Conservation (phyloP, 1,140 invertebrate species). For the Cotesia vestalis region DNA sequence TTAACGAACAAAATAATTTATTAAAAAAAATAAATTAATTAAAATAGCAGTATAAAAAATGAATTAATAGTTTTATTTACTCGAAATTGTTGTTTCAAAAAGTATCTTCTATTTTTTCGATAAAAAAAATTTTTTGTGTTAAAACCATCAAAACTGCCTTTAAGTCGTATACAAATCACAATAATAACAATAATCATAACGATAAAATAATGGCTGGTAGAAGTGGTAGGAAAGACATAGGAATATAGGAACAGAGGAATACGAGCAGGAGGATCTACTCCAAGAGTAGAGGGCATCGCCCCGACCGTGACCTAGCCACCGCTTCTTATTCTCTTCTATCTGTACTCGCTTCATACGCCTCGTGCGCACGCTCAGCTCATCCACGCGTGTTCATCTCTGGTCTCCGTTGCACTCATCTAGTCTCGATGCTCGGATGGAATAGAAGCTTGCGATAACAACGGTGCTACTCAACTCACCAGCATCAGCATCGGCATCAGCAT, state of each 20-base stretch:
- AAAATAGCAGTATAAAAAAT: too few relatives aligned
- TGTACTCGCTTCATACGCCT: constrained; percentile 40
- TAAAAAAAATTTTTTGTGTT: too few relatives aligned
- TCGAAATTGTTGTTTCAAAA: too few relatives aligned
- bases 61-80: too few relatives aligned
- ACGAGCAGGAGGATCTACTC: constrained; percentile 40
- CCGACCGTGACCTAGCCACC: constrained; percentile 64
- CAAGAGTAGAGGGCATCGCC: constrained; percentile 61
- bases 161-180: constrained; percentile 13
- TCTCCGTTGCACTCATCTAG: constrained; percentile 14
- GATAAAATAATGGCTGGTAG: constrained; percentile 27
- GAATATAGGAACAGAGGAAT: constrained; percentile 27
- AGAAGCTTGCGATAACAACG: background rate
- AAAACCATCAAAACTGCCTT: background rate
- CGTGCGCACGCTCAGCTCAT: constrained; percentile 33
- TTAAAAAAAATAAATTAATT: too few relatives aligned
- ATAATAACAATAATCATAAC: constrained; percentile 17
- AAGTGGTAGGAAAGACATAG: background rate
- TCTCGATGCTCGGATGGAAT: too few relatives aligned
- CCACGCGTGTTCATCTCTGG: constrained; percentile 7
- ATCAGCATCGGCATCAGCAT: background rate
- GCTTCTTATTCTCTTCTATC: constrained; percentile 37
- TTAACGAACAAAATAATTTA: too few relatives aligned
- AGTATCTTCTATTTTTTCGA: too few relatives aligned
- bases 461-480: background rate